Base-by-base conservation (phyloP, 1,140 invertebrate species). In the Bombus terrestris region DNA sequence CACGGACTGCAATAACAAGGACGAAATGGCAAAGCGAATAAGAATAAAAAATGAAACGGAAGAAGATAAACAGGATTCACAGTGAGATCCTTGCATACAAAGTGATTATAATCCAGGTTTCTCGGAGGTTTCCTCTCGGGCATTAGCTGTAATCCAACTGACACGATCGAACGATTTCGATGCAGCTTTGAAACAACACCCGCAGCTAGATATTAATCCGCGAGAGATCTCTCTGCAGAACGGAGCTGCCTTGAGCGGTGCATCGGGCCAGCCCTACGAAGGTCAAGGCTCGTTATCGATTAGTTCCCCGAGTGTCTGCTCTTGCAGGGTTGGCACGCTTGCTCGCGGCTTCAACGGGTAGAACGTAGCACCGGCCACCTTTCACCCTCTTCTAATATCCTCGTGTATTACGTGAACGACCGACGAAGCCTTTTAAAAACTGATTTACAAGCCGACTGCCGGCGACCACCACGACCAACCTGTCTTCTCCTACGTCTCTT, bases 231-330 rank as follows among this genome's bases (percentile, higher is more conserved):
- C n/a, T 72, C n/a, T 28, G 28, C 35, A 32, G n/a, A 64, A 18
- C 28, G 28, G 62, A 64, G 62, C 18, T 62, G 62, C 68, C 79
- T 86, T 86, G 82, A 90, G 80, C 80, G 75, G 87, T 85, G 81
- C 81, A 88, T 62, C 59, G 43, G 59, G 35, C 32, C 57, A 64
- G 83, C 86, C 86, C 83, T 91, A 90, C 83, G 88, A 93, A 93
- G 92, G 92, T 93, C 92, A 93, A 93, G 92, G 91, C 86, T 86
- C 83, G 76, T 88, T 92, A 92, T 92, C 89, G 92, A 93, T 93
- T 90, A 87, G 81, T 68, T 71, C 75, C 39, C 47, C 57, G 35
- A 80, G 72, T 74, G 74, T 88, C 77, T 86, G 64, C 64, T 73
- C 64, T 75, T 35, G 53, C 64, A 75, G 81, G 72, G 41, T 59